Percentiles rank a stretch among this genome's conserved stretches.
phyloP scores from a whole-genome alignment of 2,113 vertebrate genomes.

The Greenwoodochromis staneri region DNA sequence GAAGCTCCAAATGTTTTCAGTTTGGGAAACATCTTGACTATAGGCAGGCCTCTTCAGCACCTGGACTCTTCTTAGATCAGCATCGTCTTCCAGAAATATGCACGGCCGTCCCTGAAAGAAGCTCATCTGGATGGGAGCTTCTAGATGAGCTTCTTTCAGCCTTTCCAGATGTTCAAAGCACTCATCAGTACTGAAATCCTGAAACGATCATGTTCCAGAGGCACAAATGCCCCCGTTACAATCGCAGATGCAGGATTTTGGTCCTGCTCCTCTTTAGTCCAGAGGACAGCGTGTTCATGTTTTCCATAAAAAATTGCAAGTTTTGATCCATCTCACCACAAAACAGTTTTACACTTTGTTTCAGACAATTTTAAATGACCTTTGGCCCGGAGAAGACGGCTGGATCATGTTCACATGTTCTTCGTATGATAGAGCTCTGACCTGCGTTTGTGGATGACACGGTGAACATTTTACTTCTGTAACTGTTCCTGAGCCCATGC shows the following conservation, averaged over 20 bases:
- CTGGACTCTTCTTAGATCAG: not conserved
- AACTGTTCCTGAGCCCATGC: not conserved
- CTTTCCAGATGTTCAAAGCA: not conserved
- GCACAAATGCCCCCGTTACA: accelerated
- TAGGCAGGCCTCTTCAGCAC: not conserved
- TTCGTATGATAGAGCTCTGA: not conserved
- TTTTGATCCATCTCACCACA: accelerated
- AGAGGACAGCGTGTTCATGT: not conserved
- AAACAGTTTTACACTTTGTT: not conserved
- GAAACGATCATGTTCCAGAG: not conserved
- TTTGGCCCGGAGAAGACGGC: not conserved
- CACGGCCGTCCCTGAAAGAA: not conserved
- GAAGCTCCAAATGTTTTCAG: not conserved
- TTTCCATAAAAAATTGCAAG: not conserved
- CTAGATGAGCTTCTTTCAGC: not conserved
- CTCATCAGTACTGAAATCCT: not conserved
- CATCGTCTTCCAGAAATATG: accelerated
- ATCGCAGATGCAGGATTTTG: not conserved
- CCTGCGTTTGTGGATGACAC: not conserved
- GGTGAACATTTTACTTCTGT: not conserved
- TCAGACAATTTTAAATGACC: not conserved
- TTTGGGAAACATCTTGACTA: not conserved
- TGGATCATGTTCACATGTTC: not conserved
- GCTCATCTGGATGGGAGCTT: not conserved
- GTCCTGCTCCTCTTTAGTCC: not conserved